phyloP scores from a whole-genome alignment of 2,888 invertebrate species.

The Clivina fossor region DNA sequence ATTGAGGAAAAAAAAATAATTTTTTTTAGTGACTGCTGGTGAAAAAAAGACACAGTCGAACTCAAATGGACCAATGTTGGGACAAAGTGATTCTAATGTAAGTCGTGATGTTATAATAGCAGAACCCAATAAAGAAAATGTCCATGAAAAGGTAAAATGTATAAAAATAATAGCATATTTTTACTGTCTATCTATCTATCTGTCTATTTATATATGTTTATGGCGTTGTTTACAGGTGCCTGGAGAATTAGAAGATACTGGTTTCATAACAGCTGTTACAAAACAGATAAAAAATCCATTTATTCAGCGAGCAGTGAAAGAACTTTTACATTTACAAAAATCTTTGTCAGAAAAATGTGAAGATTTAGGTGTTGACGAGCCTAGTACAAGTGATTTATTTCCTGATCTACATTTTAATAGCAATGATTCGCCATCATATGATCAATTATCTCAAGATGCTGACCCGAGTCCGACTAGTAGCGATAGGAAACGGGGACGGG shows the following conservation, averaged over 20 bases:
- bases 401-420: conserved; percentile 73
- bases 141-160: conserved; percentile 27
- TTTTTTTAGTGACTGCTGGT: conserved; percentile 18
- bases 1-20: conserved; percentile 1
- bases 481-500: conserved; percentile 17
- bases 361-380: conserved; percentile 76
- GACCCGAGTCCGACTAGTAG: conserved; percentile 23
- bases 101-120: conserved; percentile 18
- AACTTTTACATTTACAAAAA: conserved; percentile 56
- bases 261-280: conserved; percentile 35
- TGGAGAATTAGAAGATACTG: conserved; percentile 5
- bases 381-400: conserved; percentile 76
- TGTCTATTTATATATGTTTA: conserved; percentile 20
- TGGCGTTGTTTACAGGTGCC: conserved; percentile 15
- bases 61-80: conserved; percentile 28
- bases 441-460: conserved; percentile 58
- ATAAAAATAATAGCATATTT: conserved; percentile 17
- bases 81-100: conserved; percentile 17
- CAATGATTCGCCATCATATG: conserved; percentile 69
- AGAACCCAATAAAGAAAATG: conserved; percentile 21
- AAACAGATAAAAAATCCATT: conserved; percentile 47
- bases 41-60: conserved; percentile 28
- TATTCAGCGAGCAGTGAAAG: conserved; percentile 47
- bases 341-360: conserved; percentile 78
- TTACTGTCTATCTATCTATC: conserved; percentile 14